Percentiles rank a stretch among this genome's conserved stretches.
These are phyloP conservation scores for Geotrupes spiniger DNA, from an alignment of 2,888 invertebrate genomes.

Conservation along the genomic window DNA sequence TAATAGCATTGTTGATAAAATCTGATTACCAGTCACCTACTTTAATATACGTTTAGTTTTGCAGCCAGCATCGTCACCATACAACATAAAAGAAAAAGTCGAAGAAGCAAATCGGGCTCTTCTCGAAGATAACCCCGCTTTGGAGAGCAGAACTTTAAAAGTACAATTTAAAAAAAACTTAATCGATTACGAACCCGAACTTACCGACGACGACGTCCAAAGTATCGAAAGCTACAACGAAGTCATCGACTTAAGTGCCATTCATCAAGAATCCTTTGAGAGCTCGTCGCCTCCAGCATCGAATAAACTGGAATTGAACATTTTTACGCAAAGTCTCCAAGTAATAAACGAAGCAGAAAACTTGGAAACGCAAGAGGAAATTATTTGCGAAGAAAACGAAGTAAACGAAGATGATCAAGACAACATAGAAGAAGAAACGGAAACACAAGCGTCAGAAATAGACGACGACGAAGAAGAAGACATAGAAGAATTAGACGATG, in stretches of 20 bases:
- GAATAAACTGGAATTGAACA: conserved; percentile 18
- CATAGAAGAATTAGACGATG: conserved; percentile 8
- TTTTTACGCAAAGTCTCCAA: conserved; percentile 18
- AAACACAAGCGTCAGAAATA: conserved; percentile 24
- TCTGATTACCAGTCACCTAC: too few relatives aligned
- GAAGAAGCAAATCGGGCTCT: conserved; percentile 55
- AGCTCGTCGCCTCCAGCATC: conserved; percentile 17
- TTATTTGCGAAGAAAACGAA: conserved; percentile 15
- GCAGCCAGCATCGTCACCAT: conserved; percentile 53
- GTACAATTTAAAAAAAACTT: conserved; percentile 53
- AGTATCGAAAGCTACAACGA: conserved; percentile 47
- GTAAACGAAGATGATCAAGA: conserved; percentile 23
- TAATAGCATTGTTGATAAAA: too few relatives aligned
- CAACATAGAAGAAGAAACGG: conserved; percentile 19
- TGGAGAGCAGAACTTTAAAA: conserved; percentile 38
- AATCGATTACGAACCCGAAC: conserved; percentile 53
- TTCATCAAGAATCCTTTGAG: conserved; percentile 22
- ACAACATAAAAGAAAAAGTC: conserved; percentile 56
- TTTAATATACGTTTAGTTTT: too few relatives aligned
- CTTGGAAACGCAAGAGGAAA: conserved; percentile 32
- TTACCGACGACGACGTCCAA: conserved; percentile 46
- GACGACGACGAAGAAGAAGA: conserved; percentile 15
- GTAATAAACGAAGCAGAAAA: conserved; percentile 31
- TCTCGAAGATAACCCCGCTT: conserved; percentile 40
- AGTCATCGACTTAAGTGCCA: conserved; percentile 20